A percentile compares a stretch with the other conserved stretches of the same genome.
Conservation (phyloP, 30 jellyfish, hydroid and myxozoan species). For the Pelagia noctiluca region DNA sequence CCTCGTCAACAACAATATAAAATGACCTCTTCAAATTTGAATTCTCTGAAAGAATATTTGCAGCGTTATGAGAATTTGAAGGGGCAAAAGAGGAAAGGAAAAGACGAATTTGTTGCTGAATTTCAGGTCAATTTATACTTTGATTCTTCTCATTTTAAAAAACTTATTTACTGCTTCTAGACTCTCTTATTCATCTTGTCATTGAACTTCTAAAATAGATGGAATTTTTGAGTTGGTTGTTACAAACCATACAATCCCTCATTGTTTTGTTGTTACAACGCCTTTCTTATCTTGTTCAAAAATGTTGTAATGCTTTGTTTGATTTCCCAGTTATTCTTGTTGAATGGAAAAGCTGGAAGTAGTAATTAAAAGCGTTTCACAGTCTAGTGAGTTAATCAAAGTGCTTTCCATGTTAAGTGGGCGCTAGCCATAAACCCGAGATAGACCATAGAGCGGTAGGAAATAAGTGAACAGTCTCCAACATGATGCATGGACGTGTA, state of each 20-base stretch:
- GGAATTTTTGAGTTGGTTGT: neutral
- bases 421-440: too few relatives aligned
- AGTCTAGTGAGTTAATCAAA: too few relatives aligned
- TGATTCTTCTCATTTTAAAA: neutral
- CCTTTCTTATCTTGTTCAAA: neutral
- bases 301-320: too few relatives aligned
- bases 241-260: neutral
- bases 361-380: too few relatives aligned
- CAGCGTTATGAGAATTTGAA: neutral
- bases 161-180: neutral
- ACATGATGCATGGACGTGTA: too few relatives aligned
- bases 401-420: too few relatives aligned
- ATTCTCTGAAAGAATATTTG: neutral
- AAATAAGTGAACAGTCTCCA: too few relatives aligned
- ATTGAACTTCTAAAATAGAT: neutral
- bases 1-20: too few relatives aligned
- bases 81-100: neutral
- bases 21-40: neutral
- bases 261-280: neutral
- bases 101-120: neutral
- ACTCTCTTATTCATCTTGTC: neutral
- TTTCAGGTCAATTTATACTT: neutral
- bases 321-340: too few relatives aligned
- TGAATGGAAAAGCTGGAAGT: too few relatives aligned
- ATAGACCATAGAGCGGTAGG: too few relatives aligned